These are phyloP conservation scores for Momotus momota DNA, from an alignment of 2,797 vertebrate genomes.

Conservation along the genomic window DNA sequence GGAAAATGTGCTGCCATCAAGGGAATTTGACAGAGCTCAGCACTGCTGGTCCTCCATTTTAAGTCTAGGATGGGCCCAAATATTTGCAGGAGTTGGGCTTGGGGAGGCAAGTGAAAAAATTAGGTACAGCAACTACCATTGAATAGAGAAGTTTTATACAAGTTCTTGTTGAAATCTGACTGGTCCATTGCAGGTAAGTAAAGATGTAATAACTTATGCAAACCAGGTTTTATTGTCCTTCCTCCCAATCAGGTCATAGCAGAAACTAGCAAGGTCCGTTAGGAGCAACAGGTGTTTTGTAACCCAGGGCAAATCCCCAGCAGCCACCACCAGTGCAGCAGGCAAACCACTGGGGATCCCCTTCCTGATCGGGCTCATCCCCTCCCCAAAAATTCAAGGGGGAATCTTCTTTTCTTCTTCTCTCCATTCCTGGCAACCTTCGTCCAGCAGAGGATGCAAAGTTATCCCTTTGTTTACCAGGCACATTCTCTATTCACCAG, in stretches of 20 bases:
- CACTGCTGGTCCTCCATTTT: background rate
- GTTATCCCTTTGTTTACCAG: background rate
- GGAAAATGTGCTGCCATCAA: background rate
- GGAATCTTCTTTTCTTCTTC: background rate
- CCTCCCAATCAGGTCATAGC: background rate
- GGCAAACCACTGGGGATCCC: background rate
- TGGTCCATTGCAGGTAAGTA: background rate
- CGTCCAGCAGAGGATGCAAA: background rate
- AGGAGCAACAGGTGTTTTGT: background rate
- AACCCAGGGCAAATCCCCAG: background rate
- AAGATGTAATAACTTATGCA: background rate
- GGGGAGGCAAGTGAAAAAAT: background rate
- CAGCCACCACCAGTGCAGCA: background rate
- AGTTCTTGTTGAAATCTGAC: background rate
- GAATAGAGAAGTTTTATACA: background rate
- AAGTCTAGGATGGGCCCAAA: background rate
- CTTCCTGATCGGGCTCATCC: background rate
- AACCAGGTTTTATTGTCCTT: background rate
- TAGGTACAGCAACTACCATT: background rate
- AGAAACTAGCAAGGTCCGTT: background rate
- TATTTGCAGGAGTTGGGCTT: background rate
- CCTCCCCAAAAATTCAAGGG: background rate
- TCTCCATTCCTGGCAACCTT: background rate
- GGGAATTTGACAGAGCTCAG: constrained; percentile 20
- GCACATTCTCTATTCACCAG: background rate